phyloP scores from a whole-genome alignment of 2,113 vertebrate genomes.

The Camelus bactrianus region DNA sequence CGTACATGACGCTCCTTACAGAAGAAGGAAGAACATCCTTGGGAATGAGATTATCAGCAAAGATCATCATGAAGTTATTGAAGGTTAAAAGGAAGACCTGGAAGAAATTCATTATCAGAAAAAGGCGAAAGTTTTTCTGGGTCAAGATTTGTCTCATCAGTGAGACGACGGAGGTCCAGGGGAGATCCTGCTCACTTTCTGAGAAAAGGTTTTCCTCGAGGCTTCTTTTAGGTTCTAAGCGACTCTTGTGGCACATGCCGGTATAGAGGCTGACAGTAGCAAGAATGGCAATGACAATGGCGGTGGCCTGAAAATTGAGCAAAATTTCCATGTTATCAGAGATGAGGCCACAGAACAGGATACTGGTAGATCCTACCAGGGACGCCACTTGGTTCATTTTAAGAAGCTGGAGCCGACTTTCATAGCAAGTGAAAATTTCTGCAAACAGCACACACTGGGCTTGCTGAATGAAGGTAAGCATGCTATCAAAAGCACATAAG shows the following conservation, averaged over 20 bases:
- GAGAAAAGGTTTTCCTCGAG: not conserved
- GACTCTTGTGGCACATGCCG: conserved; percentile 87
- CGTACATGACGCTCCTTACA: conserved; percentile 93
- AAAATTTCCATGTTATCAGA: conserved; percentile 94
- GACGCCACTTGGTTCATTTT: conserved; percentile 93
- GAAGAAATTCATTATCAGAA: conserved; percentile 95
- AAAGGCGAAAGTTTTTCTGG: conserved; percentile 91
- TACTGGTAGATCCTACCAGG: conserved; percentile 89
- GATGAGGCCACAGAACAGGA: conserved; percentile 92
- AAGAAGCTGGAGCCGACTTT: conserved; percentile 89
- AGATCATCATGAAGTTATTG: conserved; percentile 96
- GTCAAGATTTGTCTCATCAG: conserved; percentile 91
- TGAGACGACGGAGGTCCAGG: conserved; percentile 85
- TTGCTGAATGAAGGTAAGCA: conserved; percentile 92
- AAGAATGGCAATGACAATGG: conserved; percentile 85
- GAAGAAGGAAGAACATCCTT: conserved; percentile 88
- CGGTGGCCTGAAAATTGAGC: conserved; percentile 87
- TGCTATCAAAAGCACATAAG: conserved; percentile 90
- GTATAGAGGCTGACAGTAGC: conserved; percentile 92
- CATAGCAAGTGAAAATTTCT: conserved; percentile 89
- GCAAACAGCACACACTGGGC: conserved; percentile 93
- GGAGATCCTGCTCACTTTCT: conserved; percentile 70
- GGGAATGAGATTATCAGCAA: conserved; percentile 93
- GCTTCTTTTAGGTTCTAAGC: conserved; percentile 84
- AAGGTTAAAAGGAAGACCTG: conserved; percentile 94